Evolutionary conservation across 2,888 invertebrate genomes (phyloP).

Genomic region (Meliscaeva auricollis): DNA sequence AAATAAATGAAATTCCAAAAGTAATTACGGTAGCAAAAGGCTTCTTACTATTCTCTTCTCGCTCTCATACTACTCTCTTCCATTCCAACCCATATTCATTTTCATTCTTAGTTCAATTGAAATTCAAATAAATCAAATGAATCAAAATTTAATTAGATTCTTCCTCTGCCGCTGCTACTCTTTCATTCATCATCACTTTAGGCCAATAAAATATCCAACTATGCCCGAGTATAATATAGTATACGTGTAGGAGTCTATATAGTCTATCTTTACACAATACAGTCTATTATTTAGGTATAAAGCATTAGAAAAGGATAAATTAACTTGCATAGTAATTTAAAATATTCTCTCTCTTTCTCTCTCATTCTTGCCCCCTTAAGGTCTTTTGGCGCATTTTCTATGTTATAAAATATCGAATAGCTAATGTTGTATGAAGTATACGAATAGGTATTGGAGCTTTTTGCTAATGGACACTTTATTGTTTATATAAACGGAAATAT

Average conservation of each 20-base stretch:
- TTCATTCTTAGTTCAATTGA: conserved; percentile 39
- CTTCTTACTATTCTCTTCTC: background rate
- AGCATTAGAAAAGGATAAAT: conserved; percentile 24
- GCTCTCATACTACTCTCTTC: background rate
- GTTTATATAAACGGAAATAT: background rate
- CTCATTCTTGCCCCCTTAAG: background rate
- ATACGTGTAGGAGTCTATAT: background rate
- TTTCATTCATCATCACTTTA: conserved; percentile 20
- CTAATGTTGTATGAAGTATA: no score
- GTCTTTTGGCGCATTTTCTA: background rate
- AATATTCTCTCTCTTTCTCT: background rate
- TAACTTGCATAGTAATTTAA: conserved; percentile 31
- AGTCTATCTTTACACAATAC: background rate
- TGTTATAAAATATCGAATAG: conserved; percentile 2
- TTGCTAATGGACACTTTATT: conserved; percentile 23
- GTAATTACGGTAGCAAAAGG: conserved; percentile 37
- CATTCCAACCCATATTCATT: background rate
- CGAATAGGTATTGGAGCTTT: background rate
- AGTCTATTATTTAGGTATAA: background rate
- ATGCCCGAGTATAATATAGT: background rate
- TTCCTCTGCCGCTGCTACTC: background rate
- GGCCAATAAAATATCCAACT: background rate
- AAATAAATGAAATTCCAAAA: conserved; percentile 24
- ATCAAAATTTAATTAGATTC: conserved; percentile 62
- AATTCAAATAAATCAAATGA: conserved; percentile 64